These are phyloP conservation scores for Myrmecophaga tridactyla DNA, from an alignment of 2,113 vertebrate species.

Conservation along the genomic window DNA sequence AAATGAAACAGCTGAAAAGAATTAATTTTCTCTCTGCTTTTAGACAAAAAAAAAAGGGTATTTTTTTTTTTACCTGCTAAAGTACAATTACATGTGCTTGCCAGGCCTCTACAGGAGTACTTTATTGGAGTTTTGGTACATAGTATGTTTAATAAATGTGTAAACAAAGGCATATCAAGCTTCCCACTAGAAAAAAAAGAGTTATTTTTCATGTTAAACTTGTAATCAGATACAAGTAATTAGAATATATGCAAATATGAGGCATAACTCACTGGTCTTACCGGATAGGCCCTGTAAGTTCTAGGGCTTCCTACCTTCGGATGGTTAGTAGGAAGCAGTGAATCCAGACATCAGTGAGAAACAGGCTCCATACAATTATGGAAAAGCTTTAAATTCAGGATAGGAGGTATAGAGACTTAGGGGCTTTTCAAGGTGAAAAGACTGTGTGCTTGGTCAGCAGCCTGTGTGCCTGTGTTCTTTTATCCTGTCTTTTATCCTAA, in stretches of 20 bases:
- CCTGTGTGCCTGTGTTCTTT: neutral
- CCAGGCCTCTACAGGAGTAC: conserved; percentile 43
- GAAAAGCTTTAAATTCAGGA: conserved; percentile 26
- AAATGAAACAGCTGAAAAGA: conserved; percentile 66
- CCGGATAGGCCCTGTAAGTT: neutral
- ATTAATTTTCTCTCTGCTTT: conserved; percentile 72
- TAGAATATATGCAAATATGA: conserved; percentile 39
- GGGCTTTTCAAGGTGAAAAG: neutral
- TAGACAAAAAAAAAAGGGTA: neutral
- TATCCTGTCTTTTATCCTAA: neutral
- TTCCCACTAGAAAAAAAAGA: neutral
- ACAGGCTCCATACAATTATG: neutral
- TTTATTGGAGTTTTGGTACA: conserved; percentile 32
- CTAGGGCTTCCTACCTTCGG: neutral
- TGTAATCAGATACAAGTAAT: conserved; percentile 20
- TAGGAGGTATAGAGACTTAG: neutral
- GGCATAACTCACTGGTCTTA: neutral
- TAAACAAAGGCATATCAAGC: conserved; percentile 28
- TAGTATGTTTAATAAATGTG: conserved; percentile 44
- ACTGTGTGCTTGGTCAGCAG: neutral
- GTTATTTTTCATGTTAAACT: conserved; percentile 23
- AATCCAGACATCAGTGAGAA: neutral
- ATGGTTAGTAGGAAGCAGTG: neutral
- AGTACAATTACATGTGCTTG: conserved; percentile 53
- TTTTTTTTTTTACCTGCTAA: conserved; percentile 62